These are phyloP conservation scores for Stenotaenia linearis DNA, from an alignment of 2,888 invertebrate genomes.

Conservation along the genomic window DNA sequence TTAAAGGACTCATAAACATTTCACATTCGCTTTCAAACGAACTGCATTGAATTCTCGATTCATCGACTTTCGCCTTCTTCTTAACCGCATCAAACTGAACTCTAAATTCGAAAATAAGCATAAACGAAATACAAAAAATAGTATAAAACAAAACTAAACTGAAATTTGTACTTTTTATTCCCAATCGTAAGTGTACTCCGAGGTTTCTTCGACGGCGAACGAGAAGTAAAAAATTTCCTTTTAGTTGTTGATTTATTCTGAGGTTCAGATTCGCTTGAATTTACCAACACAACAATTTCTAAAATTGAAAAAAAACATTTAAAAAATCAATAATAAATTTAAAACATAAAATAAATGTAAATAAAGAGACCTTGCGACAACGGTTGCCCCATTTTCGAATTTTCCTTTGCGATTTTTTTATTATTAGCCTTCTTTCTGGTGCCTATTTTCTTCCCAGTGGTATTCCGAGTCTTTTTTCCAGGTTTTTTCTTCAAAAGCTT, in stretches of 20 bases:
- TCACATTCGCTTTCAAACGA: not conserved
- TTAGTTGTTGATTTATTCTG: no score
- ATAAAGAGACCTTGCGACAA: not conserved
- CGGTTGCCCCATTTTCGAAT: not conserved
- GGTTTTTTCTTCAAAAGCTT: not conserved
- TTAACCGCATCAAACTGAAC: not conserved
- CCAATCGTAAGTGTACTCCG: not conserved
- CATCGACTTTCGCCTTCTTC: not conserved
- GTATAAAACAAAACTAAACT: not conserved
- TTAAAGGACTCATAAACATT: not conserved
- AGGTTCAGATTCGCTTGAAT: not conserved
- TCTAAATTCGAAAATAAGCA: not conserved
- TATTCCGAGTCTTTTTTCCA: not conserved
- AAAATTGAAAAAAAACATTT: not conserved
- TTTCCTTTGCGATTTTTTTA: not conserved
- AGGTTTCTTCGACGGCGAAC: not conserved
- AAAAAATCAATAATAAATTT: not conserved
- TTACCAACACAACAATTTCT: not conserved
- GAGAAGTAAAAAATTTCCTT: not conserved
- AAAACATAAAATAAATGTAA: not conserved
- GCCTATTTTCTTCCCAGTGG: not conserved
- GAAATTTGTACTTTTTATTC: not conserved
- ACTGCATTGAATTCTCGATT: not conserved
- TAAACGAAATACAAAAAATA: no score
- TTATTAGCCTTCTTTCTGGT: not conserved